Percentiles rank a stretch among this genome's conserved stretches.
Evolutionary conservation across 2,888 invertebrate genomes (phyloP).

Genomic region (Nebria brevicollis): DNA sequence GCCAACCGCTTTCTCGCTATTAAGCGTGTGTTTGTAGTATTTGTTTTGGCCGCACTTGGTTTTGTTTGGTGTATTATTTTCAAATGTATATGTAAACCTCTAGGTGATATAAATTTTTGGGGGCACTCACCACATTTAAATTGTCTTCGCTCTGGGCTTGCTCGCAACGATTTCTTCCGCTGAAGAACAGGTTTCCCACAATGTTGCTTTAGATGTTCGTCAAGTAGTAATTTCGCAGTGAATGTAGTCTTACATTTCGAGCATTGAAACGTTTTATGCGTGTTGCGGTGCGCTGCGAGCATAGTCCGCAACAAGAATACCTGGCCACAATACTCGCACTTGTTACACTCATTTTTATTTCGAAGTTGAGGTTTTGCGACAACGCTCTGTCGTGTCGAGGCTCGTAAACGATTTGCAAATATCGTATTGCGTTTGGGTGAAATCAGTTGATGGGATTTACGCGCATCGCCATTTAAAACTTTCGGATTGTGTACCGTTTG

Average conservation of each 20-base stretch:
- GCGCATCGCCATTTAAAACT: not conserved
- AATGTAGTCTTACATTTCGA: constrained; percentile 55
- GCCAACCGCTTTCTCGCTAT: constrained; percentile 39
- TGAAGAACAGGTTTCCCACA: constrained; percentile 55
- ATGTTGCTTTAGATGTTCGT: constrained; percentile 56
- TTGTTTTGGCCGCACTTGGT: constrained; percentile 14
- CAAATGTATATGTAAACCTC: constrained; percentile 32
- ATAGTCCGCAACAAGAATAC: constrained; percentile 53
- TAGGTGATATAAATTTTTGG: constrained; percentile 25
- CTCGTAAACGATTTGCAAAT: constrained; percentile 54
- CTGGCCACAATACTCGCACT: constrained; percentile 56
- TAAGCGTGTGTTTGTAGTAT: not conserved
- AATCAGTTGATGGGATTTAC: constrained; percentile 31
- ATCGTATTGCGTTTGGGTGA: constrained; percentile 41
- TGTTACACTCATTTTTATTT: constrained; percentile 49
- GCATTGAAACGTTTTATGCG: constrained; percentile 56
- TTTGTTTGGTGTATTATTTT: constrained; percentile 23
- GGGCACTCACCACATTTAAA: constrained; percentile 32
- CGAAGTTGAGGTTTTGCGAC: constrained; percentile 21
- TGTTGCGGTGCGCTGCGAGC: constrained; percentile 54
- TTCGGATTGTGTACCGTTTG: constrained; percentile 35
- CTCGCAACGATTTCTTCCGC: not conserved
- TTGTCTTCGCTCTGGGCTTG: constrained; percentile 19
- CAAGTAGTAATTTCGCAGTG: constrained; percentile 56
- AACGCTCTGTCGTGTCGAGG: constrained; percentile 50